Conservation (phyloP, 2,888 invertebrate species). For the Nomada goodeniana region DNA sequence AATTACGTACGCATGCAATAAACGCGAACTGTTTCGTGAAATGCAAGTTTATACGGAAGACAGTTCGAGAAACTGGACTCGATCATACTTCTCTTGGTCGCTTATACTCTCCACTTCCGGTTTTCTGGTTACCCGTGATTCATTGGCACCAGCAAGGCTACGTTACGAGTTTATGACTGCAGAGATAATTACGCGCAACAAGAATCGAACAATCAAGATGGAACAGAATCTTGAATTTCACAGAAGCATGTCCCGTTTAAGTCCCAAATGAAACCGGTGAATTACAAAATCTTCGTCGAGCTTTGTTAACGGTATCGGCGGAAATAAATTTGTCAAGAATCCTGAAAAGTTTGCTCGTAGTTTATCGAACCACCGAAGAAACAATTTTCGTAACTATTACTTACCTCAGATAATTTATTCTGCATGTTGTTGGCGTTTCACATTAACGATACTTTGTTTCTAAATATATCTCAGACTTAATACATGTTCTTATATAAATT, state of each 20-base stretch:
- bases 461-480: background rate
- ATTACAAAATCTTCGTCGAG: too few relatives aligned
- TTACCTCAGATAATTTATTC: background rate
- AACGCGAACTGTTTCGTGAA: constrained; percentile 43
- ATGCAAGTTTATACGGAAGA: constrained; percentile 30
- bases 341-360: too few relatives aligned
- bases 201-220: constrained; percentile 7
- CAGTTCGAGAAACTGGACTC: constrained; percentile 31
- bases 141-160: constrained; percentile 18
- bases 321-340: too few relatives aligned
- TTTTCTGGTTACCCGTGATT: constrained; percentile 42
- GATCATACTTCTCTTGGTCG: constrained; percentile 39
- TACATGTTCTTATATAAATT: background rate
- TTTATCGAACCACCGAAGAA: too few relatives aligned
- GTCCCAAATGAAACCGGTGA: too few relatives aligned
- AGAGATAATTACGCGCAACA: constrained; percentile 26
- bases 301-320: too few relatives aligned
- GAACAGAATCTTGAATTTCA: constrained; percentile 2
- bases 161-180: background rate
- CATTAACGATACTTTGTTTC: background rate
- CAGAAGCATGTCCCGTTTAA: background rate
- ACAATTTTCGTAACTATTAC: too few relatives aligned
- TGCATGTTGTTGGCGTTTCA: background rate
- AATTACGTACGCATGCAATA: constrained; percentile 20
- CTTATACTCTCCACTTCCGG: constrained; percentile 21